phyloP scores from a whole-genome alignment of 2,113 vertebrate genomes.

The Sapajus apella region DNA sequence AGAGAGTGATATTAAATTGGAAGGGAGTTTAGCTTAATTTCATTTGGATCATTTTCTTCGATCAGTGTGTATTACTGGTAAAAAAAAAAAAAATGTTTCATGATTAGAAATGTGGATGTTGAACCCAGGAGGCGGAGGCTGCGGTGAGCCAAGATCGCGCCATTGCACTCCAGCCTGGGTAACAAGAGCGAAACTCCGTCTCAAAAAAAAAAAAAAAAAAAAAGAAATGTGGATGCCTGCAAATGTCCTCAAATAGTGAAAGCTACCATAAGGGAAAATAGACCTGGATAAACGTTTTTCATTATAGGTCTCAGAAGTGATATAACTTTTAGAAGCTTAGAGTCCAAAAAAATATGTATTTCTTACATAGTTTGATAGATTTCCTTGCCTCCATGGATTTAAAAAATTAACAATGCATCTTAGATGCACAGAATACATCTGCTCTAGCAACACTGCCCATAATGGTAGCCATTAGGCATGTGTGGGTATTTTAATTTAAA shows the following conservation, averaged over 20 bases:
- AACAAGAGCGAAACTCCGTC: too few relatives aligned
- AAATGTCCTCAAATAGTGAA: not conserved
- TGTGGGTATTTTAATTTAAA: not conserved
- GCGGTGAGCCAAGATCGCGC: too few relatives aligned
- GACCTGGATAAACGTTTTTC: not conserved
- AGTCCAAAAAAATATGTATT: not conserved
- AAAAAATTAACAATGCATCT: not conserved
- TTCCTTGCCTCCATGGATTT: not conserved
- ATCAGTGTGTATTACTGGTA: not conserved
- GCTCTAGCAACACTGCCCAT: not conserved
- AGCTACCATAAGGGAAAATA: not conserved
- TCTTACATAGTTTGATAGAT: not conserved
- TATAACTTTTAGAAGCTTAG: not conserved
- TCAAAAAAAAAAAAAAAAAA: too few relatives aligned
- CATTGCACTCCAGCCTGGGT: too few relatives aligned
- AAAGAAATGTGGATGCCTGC: not conserved
- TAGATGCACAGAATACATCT: not conserved
- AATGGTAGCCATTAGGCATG: not conserved
- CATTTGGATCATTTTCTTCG: not conserved
- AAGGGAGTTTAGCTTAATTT: not conserved
- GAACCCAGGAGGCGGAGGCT: too few relatives aligned
- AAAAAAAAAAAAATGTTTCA: not conserved
- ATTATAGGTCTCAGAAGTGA: not conserved
- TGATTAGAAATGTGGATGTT: not conserved
- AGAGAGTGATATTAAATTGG: too few relatives aligned